A percentile compares a stretch with the other conserved stretches of the same genome.
These are phyloP conservation scores for Meloidogyne exigua DNA, from an alignment of 1,140 invertebrate genomes.

Conservation along the genomic window DNA sequence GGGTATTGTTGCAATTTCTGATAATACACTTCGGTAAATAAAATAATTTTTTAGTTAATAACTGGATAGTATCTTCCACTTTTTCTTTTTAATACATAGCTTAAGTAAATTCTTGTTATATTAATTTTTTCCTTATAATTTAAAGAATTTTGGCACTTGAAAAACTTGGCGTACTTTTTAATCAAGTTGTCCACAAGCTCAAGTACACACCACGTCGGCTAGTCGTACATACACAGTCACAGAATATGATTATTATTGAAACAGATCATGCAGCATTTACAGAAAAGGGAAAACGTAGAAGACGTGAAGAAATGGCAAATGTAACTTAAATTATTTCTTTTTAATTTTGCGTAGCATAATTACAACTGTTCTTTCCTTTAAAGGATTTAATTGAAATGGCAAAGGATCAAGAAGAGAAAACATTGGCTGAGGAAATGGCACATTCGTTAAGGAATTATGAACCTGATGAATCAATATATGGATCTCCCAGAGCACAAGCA, in stretches of 20 bases:
- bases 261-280: conserved; percentile 98
- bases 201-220: conserved; percentile 95
- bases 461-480: conserved; percentile 86
- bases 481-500: conserved; percentile 88
- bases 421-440: conserved; percentile 91
- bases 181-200: conserved; percentile 83
- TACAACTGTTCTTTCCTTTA: background rate
- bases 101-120: conserved; percentile 20
- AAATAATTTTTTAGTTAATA: background rate
- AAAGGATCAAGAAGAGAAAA: conserved; percentile 83
- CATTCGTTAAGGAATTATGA: conserved; percentile 92
- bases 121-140: conserved; percentile 52
- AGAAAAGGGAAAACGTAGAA: conserved; percentile 87
- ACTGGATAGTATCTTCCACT: too few relatives aligned
- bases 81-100: too few relatives aligned
- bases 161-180: conserved; percentile 96
- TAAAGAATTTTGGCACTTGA: conserved; percentile 87
- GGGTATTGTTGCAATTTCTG: conserved; percentile 97
- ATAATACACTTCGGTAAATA: conserved; percentile 80
- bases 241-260: conserved; percentile 83
- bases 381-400: conserved; percentile 92
- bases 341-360: background rate
- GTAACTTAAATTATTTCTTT: conserved; percentile 60
- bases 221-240: conserved; percentile 86
- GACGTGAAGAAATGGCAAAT: conserved; percentile 77